phyloP scores from a whole-genome alignment of 2,113 vertebrate species.

The Spermophilus dauricus region DNA sequence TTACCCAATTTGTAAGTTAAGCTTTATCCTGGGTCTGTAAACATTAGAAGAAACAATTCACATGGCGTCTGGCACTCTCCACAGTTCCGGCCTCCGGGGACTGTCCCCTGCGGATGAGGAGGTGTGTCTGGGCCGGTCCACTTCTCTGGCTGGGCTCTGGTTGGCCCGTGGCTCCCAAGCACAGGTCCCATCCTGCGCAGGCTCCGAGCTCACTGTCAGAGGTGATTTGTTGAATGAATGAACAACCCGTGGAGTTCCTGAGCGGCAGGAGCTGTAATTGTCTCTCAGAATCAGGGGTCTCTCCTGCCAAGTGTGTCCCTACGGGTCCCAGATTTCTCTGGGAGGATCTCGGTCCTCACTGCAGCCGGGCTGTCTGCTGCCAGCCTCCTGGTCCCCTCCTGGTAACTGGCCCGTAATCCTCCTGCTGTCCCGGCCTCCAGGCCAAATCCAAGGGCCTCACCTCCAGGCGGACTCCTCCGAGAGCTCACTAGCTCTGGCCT shows the following conservation, averaged over 20 bases:
- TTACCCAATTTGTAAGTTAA: not conserved
- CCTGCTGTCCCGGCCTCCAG: no score
- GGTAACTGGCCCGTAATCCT: no score
- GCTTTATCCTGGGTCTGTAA: not conserved
- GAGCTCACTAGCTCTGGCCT: no score
- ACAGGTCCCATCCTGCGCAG: rapidly evolving
- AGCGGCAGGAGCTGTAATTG: not conserved
- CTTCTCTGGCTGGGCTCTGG: not conserved
- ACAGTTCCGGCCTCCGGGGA: not conserved
- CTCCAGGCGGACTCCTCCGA: no score
- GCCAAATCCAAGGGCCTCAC: no score
- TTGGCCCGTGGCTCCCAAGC: not conserved
- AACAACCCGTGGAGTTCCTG: not conserved
- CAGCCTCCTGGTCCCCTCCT: no score
- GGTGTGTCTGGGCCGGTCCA: not conserved
- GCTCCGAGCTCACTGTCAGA: not conserved
- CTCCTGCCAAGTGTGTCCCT: not conserved
- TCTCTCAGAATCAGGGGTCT: not conserved
- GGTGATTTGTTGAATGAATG: not conserved
- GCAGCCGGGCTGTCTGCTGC: not conserved
- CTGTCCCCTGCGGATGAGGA: not conserved
- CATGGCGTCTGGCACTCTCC: not conserved
- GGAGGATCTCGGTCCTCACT: not conserved
- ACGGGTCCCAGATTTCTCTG: not conserved
- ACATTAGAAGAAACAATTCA: not conserved